Conservation (phyloP, 2,797 vertebrate species). For the Oophaga sylvatica region DNA sequence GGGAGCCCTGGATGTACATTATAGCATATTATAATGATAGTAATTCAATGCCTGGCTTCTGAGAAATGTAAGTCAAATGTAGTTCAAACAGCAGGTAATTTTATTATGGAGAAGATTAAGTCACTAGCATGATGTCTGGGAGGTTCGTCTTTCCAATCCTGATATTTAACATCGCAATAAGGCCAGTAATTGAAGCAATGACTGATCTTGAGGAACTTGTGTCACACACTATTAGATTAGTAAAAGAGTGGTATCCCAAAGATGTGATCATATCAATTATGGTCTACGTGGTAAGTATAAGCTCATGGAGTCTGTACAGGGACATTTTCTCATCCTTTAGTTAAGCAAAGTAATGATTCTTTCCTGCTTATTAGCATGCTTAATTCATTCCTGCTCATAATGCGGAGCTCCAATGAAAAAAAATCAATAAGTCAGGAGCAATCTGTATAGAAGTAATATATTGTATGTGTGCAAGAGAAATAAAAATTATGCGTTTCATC, state of each 20-base stretch:
- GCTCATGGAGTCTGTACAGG: not conserved
- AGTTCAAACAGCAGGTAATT: not conserved
- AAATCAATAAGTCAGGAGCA: not conserved
- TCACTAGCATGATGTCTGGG: conserved; percentile 2
- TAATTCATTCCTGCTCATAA: not conserved
- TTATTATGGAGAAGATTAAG: conserved; percentile 26
- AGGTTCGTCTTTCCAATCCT: not conserved
- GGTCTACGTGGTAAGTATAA: not conserved
- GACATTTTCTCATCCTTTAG: not conserved
- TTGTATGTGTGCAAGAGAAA: not conserved
- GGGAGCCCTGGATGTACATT: not conserved
- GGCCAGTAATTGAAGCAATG: conserved; percentile 21
- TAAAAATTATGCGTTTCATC: not conserved
- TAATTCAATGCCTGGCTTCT: not conserved
- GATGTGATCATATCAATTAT: not conserved
- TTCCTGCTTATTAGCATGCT: not conserved
- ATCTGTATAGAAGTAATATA: not conserved
- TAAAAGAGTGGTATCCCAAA: not conserved
- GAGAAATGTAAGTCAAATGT: not conserved
- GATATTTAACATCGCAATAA: not conserved
- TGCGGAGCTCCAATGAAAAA: not conserved
- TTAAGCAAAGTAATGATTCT: not conserved
- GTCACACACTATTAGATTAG: conserved; percentile 19
- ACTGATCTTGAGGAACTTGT: conserved; percentile 18
- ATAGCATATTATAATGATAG: not conserved